Evolutionary conservation across 2,797 vertebrate species (phyloP).

Genomic region (Cossypha niveicapilla): DNA sequence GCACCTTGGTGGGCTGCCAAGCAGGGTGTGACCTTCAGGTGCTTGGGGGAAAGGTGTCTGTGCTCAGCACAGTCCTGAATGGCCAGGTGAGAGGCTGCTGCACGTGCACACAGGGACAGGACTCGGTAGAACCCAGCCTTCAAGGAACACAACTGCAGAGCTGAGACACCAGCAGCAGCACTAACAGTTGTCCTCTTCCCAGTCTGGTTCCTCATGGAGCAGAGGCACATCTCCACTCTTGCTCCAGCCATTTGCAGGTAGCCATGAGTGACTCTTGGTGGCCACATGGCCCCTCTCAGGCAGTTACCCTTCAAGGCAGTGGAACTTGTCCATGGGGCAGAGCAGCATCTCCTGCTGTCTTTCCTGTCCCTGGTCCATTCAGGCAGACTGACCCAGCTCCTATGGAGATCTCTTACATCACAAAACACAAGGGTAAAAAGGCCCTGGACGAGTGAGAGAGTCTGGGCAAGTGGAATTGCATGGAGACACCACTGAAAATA

Average conservation of each 20-base stretch:
- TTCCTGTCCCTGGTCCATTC: not conserved
- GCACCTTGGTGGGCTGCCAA: not conserved
- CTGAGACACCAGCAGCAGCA: not conserved
- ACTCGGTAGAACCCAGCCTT: not conserved
- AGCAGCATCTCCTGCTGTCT: not conserved
- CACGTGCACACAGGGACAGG: not conserved
- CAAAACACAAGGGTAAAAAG: not conserved
- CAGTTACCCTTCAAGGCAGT: not conserved
- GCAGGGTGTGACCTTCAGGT: not conserved
- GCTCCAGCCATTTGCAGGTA: not conserved
- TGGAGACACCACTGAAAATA: not conserved
- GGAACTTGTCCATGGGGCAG: not conserved
- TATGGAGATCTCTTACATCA: not conserved
- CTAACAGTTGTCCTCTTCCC: not conserved
- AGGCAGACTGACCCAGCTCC: not conserved
- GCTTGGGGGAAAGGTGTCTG: not conserved
- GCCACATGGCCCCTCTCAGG: fast-evolving
- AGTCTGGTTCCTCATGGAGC: not conserved
- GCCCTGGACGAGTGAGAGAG: fast-evolving
- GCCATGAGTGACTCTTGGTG: not conserved
- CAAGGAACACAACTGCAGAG: not conserved
- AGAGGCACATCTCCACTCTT: not conserved
- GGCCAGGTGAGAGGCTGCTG: not conserved
- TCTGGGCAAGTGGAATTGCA: not conserved
- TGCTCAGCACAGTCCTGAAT: not conserved